phyloP scores from a whole-genome alignment of 2,797 vertebrate genomes.

The Tympanoctomys barrerae region DNA sequence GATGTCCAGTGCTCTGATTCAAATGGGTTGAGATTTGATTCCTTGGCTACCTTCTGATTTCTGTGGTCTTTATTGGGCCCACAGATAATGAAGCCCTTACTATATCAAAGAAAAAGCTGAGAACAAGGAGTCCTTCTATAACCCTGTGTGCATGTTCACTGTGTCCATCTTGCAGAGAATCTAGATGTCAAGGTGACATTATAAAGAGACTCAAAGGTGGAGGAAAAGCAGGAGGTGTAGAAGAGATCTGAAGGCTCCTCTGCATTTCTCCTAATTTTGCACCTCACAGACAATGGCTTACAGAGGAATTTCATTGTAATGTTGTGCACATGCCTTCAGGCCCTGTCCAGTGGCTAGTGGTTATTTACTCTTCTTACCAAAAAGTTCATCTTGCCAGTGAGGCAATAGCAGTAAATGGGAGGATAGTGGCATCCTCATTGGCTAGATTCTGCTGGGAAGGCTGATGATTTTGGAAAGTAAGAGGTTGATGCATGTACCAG shows the following conservation, averaged over 20 bases:
- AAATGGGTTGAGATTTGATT: not conserved
- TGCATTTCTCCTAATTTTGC: not conserved
- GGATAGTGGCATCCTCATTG: not conserved
- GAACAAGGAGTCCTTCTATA: not conserved
- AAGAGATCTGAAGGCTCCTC: not conserved
- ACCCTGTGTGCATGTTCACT: not conserved
- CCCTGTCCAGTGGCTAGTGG: not conserved
- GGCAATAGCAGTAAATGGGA: not conserved
- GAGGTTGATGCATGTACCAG: not conserved
- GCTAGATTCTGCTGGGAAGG: conserved; percentile 1
- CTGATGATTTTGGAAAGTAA: conserved; percentile 33
- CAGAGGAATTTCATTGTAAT: not conserved
- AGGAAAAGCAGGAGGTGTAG: not conserved
- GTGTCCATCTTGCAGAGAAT: not conserved
- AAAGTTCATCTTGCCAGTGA: not conserved
- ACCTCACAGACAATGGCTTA: not conserved
- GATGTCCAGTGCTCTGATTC: not conserved
- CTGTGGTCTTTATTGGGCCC: not conserved
- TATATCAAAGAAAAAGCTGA: not conserved
- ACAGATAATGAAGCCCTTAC: not conserved
- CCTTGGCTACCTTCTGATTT: not conserved
- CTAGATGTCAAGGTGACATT: not conserved
- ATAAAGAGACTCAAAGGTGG: not conserved
- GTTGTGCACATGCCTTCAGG: not conserved
- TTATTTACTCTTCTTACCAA: not conserved